Evolutionary conservation across 2,113 vertebrate species (phyloP).

Genomic region (Xenus cinereus): DNA sequence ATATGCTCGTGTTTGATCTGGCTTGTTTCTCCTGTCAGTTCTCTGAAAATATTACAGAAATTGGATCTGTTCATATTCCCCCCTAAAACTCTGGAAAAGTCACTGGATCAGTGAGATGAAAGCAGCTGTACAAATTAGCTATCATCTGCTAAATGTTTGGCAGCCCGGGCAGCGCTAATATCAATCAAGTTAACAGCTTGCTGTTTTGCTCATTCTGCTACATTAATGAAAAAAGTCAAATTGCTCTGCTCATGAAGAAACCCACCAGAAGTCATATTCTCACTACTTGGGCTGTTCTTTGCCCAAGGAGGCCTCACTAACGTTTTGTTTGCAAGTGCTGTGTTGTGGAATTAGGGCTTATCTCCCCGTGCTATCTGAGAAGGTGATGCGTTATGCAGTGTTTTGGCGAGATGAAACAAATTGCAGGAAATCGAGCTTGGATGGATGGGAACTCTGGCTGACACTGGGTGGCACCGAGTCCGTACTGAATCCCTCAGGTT

Average conservation of each 20-base stretch:
- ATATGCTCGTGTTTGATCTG: not conserved
- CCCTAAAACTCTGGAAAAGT: not conserved
- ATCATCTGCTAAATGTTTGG: slow-evolving; percentile 9
- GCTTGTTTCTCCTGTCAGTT: not conserved
- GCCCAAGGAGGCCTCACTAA: not conserved
- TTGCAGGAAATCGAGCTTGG: not conserved
- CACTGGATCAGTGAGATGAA: not conserved
- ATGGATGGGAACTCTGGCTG: not conserved
- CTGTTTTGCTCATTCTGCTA: not conserved
- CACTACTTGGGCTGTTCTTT: not conserved
- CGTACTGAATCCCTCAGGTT: not conserved
- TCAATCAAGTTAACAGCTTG: not conserved
- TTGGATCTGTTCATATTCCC: not conserved
- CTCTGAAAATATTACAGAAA: not conserved
- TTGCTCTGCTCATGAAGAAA: not conserved
- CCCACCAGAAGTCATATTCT: not conserved
- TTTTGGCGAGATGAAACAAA: not conserved
- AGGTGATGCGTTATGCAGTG: not conserved
- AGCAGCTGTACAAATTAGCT: slow-evolving; percentile 10
- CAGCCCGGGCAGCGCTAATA: not conserved
- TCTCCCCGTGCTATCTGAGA: not conserved
- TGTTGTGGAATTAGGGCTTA: not conserved
- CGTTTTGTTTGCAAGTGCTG: not conserved
- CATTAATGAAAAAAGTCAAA: not conserved
- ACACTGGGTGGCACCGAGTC: not conserved